phyloP scores from a whole-genome alignment of 2,797 vertebrate species.

The Thunnus albacares region DNA sequence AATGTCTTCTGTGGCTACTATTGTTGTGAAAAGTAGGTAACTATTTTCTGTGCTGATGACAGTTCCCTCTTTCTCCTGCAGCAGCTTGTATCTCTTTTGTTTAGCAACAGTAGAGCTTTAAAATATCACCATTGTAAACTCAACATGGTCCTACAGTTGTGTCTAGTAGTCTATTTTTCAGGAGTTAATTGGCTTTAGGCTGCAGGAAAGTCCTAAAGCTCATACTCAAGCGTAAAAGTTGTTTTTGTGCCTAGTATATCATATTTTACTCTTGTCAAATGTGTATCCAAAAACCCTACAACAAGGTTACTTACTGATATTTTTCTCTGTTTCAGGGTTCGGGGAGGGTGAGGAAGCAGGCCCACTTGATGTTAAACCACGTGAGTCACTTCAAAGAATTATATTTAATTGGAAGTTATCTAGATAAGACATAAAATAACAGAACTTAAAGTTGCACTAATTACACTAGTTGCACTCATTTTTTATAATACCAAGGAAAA shows the following conservation, averaged over 20 bases:
- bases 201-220: not conserved
- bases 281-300: not conserved
- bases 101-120: constrained; percentile 7
- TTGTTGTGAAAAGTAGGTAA: constrained; percentile 97
- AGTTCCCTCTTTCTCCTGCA: constrained; percentile 1
- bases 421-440: not conserved
- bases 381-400: constrained; percentile 71
- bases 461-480: not conserved
- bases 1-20: constrained; percentile 88
- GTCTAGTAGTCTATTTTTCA: not conserved
- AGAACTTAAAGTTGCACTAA: not conserved
- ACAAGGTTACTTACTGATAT: constrained; percentile 1
- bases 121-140: not conserved
- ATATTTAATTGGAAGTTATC: not conserved
- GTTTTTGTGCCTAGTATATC: not conserved
- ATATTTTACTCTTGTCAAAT: not conserved
- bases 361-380: constrained; percentile 80
- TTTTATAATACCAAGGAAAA: not conserved
- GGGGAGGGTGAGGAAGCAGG: constrained; percentile 76
- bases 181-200: not conserved
- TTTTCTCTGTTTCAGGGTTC: constrained; percentile 77
- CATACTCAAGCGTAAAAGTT: not conserved
- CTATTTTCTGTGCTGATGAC: not conserved
- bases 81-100: not conserved
- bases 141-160: not conserved